These are phyloP conservation scores for Cephonodes hylas DNA, from an alignment of 2,888 invertebrate genomes.

Conservation along the genomic window DNA sequence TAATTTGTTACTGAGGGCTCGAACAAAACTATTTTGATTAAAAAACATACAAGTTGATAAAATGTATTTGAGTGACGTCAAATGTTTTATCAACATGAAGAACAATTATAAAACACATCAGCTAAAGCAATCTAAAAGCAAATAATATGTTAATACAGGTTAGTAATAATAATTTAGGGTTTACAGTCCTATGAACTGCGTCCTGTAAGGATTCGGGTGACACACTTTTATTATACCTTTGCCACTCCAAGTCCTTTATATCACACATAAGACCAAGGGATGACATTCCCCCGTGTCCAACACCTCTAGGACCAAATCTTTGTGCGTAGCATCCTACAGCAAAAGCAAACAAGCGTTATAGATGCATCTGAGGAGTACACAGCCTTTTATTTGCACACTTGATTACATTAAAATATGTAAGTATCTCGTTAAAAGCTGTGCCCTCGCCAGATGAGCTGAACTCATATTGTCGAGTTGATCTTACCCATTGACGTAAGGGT, in stretches of 20 bases:
- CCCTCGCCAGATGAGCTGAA: conserved; percentile 65
- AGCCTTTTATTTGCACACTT: conserved; percentile 36
- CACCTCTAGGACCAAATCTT: conserved; percentile 96
- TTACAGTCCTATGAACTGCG: conserved; percentile 49
- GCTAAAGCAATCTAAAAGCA: conserved; percentile 65
- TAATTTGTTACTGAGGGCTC: conserved; percentile 23
- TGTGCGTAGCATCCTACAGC: conserved; percentile 95
- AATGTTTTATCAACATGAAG: conserved; percentile 21
- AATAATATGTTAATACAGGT: conserved; percentile 41
- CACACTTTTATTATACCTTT: conserved; percentile 81
- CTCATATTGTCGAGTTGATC: conserved; percentile 60
- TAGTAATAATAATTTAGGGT: conserved; percentile 39
- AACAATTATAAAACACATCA: conserved; percentile 34
- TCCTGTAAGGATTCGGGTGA: conserved; percentile 37
- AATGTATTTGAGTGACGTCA: background rate
- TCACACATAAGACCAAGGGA: conserved; percentile 92
- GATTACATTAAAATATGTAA: conserved; percentile 16
- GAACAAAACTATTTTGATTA: background rate
- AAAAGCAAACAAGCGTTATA: conserved; percentile 73
- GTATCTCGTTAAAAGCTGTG: conserved; percentile 48
- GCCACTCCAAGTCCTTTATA: conserved; percentile 88
- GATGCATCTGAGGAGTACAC: conserved; percentile 61
- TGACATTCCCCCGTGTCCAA: conserved; percentile 94
- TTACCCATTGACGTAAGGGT: conserved; percentile 92
- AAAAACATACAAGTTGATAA: background rate